Evolutionary conservation across 2,888 invertebrate species (phyloP), one percentile per base, ranked within the genome.

Genomic region (Diarsia dahlii): DNA sequence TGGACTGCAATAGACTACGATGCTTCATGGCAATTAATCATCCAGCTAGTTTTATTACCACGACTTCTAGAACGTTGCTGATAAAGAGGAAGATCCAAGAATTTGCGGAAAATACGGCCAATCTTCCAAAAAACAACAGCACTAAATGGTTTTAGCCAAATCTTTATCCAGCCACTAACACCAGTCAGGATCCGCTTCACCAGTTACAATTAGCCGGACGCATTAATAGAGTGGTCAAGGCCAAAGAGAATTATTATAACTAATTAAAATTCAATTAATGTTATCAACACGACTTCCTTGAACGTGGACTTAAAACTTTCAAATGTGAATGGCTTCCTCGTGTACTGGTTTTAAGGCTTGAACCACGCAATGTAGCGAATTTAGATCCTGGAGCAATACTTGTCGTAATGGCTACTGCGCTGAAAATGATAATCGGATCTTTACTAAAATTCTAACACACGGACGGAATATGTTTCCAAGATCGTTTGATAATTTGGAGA

Each of bases 181-280:
- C 2, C 23, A 50, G 13, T 50, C 71, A 50, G 39, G 13, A 80
- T 72, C 62, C 54, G 52, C 39, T 34, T 76, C 18, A 46, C 18
- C 28, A 58, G 34, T 28, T 39, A 48, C 18, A 23, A 74, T 54
- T 48, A 78, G 48, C 58, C 52, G 45, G 50, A 64, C 74, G 18
- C 50, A 46, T 81, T 75, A 75, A 45, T 64, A 64, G 12, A 64
- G 10, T 23, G 39, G 15, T 23, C 73, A 85, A 77, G 77, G 82
- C n/a, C 66, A 58, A 72, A 77, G 71, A 85, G 58, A 77, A 82
- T 56, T 54, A 80, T 67, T 66, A 45, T 58, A 18, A 39, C 46
- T 73, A 63, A 84, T 77, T 84, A 69, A 73, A 60, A 76, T 76
- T 80, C 74, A 76, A 80, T 78, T 60, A 84, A 66, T 67, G 72